Conservation (phyloP, 2,888 invertebrate species). For the Aplocera efformata region DNA sequence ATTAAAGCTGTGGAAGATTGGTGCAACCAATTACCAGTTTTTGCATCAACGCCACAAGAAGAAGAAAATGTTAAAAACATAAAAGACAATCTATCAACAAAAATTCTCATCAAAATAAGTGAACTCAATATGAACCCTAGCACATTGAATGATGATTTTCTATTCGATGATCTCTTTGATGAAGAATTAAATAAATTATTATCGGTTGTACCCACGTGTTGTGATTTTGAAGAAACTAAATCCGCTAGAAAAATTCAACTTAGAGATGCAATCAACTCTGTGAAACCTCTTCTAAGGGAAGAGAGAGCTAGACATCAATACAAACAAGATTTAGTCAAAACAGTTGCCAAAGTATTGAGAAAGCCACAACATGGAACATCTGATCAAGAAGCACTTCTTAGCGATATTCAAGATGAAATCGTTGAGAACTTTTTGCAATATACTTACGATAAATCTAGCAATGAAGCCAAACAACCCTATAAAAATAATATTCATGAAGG, state of each 20-base stretch:
- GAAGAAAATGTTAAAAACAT: constrained; percentile 27
- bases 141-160: constrained; percentile 42
- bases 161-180: constrained; percentile 44
- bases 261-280: constrained; percentile 36
- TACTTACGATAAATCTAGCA: constrained; percentile 39
- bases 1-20: constrained; percentile 47
- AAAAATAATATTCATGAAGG: constrained; percentile 42
- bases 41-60: constrained; percentile 30
- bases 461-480: constrained; percentile 37
- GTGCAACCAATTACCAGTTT: constrained; percentile 49
- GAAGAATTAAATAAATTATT: constrained; percentile 46
- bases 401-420: constrained; percentile 43
- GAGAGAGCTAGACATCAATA: constrained; percentile 45
- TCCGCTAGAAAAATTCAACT: constrained; percentile 38
- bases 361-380: constrained; percentile 28
- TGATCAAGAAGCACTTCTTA: constrained; percentile 28
- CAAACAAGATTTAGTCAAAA: constrained; percentile 43
- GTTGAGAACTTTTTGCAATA: constrained; percentile 50
- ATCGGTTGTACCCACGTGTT: constrained; percentile 33
- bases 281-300: constrained; percentile 44
- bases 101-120: constrained; percentile 52
- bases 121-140: constrained; percentile 48
- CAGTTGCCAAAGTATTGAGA: constrained; percentile 38
- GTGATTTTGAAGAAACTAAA: constrained; percentile 36
- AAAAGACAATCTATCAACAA: constrained; percentile 41